Evolutionary conservation across 2,888 invertebrate species (phyloP).

Genomic region (Parascotia fuliginaria): DNA sequence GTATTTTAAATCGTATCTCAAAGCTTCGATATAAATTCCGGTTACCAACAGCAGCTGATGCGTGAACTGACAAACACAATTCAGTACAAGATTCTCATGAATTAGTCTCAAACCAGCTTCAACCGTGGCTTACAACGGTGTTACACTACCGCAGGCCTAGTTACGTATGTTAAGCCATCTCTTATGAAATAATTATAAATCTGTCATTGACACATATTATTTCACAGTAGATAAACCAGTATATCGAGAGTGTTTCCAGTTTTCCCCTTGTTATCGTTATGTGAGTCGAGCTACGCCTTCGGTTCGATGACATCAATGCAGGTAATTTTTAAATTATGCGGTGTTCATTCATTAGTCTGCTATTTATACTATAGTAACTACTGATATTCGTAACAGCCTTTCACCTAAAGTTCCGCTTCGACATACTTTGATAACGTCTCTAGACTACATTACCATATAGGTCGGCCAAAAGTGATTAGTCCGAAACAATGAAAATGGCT

Average conservation of each 20-base stretch:
- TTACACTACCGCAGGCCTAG: slow-evolving; percentile 26
- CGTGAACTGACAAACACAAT: slow-evolving; percentile 4
- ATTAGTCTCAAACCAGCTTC: not conserved
- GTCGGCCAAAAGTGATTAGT: too few species aligned
- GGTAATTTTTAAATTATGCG: slow-evolving; percentile 14
- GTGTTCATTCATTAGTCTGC: too few species aligned
- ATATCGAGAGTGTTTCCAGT: slow-evolving; percentile 29
- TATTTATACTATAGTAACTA: too few species aligned
- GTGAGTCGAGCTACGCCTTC: slow-evolving; percentile 3
- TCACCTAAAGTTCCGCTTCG: too few species aligned
- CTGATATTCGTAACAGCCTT: too few species aligned
- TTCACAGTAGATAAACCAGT: slow-evolving; percentile 38
- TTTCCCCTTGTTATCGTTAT: slow-evolving; percentile 20
- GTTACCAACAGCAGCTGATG: slow-evolving; percentile 7
- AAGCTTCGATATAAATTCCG: slow-evolving; percentile 18
- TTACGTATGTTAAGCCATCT: slow-evolving; percentile 35
- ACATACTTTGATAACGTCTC: too few species aligned
- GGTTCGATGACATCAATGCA: slow-evolving; percentile 28
- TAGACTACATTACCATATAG: too few species aligned
- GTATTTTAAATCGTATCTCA: not conserved
- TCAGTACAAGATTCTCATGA: not conserved
- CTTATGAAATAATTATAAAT: slow-evolving; percentile 43
- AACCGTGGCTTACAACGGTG: slow-evolving; percentile 10
- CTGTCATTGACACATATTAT: slow-evolving; percentile 45
- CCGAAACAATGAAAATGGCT: too few species aligned